Evolutionary conservation across 1,140 invertebrate species (phyloP).

Genomic region (Hetaerina americana): DNA sequence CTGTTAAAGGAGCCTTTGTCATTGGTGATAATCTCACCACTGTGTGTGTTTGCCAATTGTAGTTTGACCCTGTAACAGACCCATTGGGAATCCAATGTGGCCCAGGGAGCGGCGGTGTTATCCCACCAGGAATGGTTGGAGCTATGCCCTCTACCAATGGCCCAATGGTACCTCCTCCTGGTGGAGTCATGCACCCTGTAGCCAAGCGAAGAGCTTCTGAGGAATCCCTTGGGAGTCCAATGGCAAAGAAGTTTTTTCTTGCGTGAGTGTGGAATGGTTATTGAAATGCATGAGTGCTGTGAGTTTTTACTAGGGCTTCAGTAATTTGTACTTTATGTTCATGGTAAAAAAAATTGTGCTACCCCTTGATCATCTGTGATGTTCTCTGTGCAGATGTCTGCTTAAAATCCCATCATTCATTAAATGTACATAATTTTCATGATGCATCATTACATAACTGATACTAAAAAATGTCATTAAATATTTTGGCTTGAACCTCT

Average conservation of each 20-base stretch:
- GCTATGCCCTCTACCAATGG: conserved; percentile 32
- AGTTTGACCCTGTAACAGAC: conserved; percentile 83
- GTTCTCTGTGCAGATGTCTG: too few species aligned
- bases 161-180: conserved; percentile 27
- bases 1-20: too few species aligned
- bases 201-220: conserved; percentile 64
- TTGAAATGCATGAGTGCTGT: background rate
- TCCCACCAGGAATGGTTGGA: conserved; percentile 12
- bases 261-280: conserved; percentile 33
- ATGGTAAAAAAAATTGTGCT: too few species aligned
- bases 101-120: conserved; percentile 22
- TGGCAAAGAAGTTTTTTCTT: conserved; percentile 67
- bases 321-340: too few species aligned
- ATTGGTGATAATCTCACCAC: background rate
- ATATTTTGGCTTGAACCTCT: too few species aligned
- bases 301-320: background rate
- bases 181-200: conserved; percentile 8
- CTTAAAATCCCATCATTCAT: too few species aligned
- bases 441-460: background rate
- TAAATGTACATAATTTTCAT: background rate
- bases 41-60: conserved; percentile 24
- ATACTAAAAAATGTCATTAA: background rate
- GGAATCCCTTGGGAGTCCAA: conserved; percentile 47
- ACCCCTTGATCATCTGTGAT: too few species aligned
- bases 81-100: conserved; percentile 72